Conservation (phyloP, 2,888 invertebrate genomes). For the Noctuana brunneofusca region DNA sequence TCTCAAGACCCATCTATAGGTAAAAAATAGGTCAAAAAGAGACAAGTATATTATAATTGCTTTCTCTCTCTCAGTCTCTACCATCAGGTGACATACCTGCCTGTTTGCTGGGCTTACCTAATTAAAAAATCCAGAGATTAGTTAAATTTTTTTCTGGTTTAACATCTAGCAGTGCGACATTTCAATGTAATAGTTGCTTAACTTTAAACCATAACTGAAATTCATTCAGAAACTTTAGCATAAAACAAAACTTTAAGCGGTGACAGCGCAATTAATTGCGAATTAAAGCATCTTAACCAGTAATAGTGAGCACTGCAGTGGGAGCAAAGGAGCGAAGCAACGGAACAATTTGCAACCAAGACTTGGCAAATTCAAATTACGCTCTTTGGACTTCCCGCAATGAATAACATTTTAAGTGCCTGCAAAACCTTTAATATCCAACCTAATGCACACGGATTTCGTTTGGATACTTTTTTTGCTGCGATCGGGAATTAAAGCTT, state of each 20-base stretch:
- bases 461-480: background rate
- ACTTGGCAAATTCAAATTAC: constrained; percentile 4
- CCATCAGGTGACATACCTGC: too few relatives aligned
- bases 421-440: background rate
- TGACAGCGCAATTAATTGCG: background rate
- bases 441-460: too few relatives aligned
- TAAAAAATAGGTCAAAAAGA: too few relatives aligned
- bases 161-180: too few relatives aligned
- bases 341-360: background rate
- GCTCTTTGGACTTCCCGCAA: background rate
- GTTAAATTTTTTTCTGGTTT: too few relatives aligned
- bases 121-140: too few relatives aligned
- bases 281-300: constrained; percentile 1
- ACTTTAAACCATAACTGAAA: background rate
- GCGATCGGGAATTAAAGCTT: too few relatives aligned
- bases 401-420: background rate
- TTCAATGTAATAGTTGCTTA: too few relatives aligned
- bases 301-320: background rate
- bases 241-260: background rate
- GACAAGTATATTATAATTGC: too few relatives aligned
- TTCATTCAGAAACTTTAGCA: background rate
- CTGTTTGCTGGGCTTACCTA: too few relatives aligned
- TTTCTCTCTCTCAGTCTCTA: too few relatives aligned
- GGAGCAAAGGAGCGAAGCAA: background rate
- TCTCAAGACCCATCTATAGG: too few relatives aligned